These are phyloP conservation scores for Cryptoprocta ferox DNA, from an alignment of 2,797 vertebrate species.

Conservation along the genomic window DNA sequence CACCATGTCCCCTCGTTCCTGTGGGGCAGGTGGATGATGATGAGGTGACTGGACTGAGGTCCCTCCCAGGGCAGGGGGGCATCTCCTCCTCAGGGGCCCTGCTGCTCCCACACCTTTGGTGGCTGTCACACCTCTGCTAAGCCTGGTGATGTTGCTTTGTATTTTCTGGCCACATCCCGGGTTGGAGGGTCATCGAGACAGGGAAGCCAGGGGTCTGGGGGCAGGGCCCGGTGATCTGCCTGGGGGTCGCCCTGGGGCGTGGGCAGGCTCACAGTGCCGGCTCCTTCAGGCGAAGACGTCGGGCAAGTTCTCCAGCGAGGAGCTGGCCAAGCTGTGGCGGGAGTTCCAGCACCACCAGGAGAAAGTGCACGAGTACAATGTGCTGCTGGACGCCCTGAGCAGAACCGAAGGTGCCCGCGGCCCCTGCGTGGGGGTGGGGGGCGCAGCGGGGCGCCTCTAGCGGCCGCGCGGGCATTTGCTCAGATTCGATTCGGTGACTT, in stretches of 20 bases:
- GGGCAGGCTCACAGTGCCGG: not conserved
- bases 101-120: not conserved
- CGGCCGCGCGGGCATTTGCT: fast-evolving
- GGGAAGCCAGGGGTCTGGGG: not conserved
- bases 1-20: not conserved
- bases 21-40: too few species aligned
- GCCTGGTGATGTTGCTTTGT: not conserved
- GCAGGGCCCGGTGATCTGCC: not conserved
- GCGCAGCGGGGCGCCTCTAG: not conserved
- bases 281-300: constrained; percentile 92
- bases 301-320: constrained; percentile 94
- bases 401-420: constrained; percentile 91
- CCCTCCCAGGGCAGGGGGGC: not conserved
- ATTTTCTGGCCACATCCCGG: too few species aligned
- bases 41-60: not conserved
- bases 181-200: not conserved
- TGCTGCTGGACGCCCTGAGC: constrained; percentile 94
- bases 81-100: not conserved
- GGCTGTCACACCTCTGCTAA: not conserved
- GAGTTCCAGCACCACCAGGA: constrained; percentile 97
- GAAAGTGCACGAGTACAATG: constrained; percentile 94
- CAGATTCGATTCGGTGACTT: not conserved
- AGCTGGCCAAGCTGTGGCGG: constrained; percentile 92
- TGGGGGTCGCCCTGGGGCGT: not conserved
- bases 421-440: not conserved